A percentile compares a stretch with the other conserved stretches of the same genome.
phyloP scores from a whole-genome alignment of 2,888 invertebrate species.

The Phortica magna region DNA sequence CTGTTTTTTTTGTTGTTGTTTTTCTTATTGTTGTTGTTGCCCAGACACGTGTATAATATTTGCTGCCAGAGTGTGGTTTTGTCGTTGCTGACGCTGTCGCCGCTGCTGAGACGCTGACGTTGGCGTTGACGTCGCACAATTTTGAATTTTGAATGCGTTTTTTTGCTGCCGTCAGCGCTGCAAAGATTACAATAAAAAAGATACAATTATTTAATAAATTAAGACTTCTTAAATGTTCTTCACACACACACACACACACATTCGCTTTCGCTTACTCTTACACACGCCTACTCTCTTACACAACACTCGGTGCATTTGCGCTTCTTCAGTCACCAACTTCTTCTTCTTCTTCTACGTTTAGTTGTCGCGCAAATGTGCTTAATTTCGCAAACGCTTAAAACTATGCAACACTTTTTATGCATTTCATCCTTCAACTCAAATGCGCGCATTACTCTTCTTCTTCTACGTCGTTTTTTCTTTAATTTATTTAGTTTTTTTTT shows the following conservation, averaged over 20 bases:
- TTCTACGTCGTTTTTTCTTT: neutral
- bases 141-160: conserved; percentile 65
- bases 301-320: too few species aligned
- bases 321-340: too few species aligned
- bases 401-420: conserved; percentile 10
- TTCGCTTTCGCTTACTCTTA: too few species aligned
- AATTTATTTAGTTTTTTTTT: neutral
- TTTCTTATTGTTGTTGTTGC: conserved; percentile 52
- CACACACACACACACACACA: too few species aligned
- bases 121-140: conserved; percentile 52
- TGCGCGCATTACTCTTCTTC: neutral
- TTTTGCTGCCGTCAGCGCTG: conserved; percentile 17
- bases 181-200: neutral
- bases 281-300: too few species aligned
- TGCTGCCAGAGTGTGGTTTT: conserved; percentile 29
- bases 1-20: conserved; percentile 37
- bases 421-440: neutral
- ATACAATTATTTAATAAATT: neutral
- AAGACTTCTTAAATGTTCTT: neutral
- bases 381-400: neutral
- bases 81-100: conserved; percentile 18
- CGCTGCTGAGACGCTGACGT: conserved; percentile 38
- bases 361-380: too few species aligned
- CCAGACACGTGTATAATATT: conserved; percentile 1
- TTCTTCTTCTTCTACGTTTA: too few species aligned